Percentiles rank a stretch among this genome's conserved stretches.
Evolutionary conservation across 1,140 invertebrate genomes (phyloP).

Genomic region (Polyergus mexicanus): DNA sequence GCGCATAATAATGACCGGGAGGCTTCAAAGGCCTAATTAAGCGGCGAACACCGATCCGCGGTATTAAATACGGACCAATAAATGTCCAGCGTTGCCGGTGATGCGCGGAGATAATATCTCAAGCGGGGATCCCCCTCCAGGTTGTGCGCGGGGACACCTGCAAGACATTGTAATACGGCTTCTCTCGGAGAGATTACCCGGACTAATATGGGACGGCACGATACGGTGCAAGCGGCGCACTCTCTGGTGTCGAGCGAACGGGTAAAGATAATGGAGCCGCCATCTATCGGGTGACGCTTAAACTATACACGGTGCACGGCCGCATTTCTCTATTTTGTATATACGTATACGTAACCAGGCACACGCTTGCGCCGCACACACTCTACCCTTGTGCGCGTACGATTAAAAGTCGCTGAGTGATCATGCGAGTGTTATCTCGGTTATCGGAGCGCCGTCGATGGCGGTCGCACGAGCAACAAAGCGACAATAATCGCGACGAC

Average conservation of each 20-base stretch:
- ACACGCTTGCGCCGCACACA: slow-evolving; percentile 54
- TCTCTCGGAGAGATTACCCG: slow-evolving; percentile 9
- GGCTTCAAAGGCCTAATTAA: slow-evolving; percentile 39
- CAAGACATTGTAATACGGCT: slow-evolving; percentile 2
- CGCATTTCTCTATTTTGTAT: slow-evolving; percentile 66
- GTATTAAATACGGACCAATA: slow-evolving; percentile 17
- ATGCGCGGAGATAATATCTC: slow-evolving; percentile 25
- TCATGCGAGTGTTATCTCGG: slow-evolving; percentile 68
- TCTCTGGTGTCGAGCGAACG: slow-evolving; percentile 46
- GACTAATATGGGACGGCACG: slow-evolving; percentile 40
- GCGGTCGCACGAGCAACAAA: slow-evolving; percentile 52
- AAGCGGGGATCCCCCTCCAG: background rate
- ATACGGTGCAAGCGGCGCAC: slow-evolving; percentile 31
- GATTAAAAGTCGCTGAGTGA: slow-evolving; percentile 57
- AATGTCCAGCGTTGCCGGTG: background rate
- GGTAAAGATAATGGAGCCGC: slow-evolving; percentile 85
- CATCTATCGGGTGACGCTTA: slow-evolving; percentile 84
- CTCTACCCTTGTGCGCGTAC: slow-evolving; percentile 50
- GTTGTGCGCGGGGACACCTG: slow-evolving; percentile 12
- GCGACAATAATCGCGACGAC: slow-evolving; percentile 40
- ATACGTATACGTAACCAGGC: background rate
- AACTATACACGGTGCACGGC: slow-evolving; percentile 73
- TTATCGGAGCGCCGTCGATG: slow-evolving; percentile 65
- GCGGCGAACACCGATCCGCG: background rate
- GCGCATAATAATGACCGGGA: slow-evolving; percentile 37